Percentiles rank a stretch among this genome's conserved stretches.
phyloP scores from a whole-genome alignment of 2,797 vertebrate genomes.

The Aphelocoma californica region DNA sequence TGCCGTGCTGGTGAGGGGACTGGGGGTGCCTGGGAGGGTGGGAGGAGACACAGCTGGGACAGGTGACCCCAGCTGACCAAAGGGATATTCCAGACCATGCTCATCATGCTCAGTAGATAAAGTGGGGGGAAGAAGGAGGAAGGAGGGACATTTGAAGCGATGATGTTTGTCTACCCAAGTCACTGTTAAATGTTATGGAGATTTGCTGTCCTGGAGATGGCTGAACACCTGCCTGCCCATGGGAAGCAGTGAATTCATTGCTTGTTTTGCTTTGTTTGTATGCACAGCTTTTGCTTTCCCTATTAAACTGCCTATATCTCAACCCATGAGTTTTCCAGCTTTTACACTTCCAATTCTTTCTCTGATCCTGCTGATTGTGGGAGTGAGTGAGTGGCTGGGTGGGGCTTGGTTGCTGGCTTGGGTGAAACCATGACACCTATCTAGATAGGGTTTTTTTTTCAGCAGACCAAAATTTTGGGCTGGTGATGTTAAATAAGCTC shows the following conservation, averaged over 20 bases:
- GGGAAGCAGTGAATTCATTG: background rate
- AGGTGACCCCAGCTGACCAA: background rate
- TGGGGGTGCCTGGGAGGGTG: background rate
- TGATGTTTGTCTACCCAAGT: background rate
- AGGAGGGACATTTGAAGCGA: accelerated
- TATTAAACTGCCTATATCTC: background rate
- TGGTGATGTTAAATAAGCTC: background rate
- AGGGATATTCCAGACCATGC: background rate
- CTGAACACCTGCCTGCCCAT: background rate
- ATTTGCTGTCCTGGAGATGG: background rate
- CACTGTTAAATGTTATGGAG: background rate
- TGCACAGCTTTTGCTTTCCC: background rate
- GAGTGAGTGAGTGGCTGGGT: background rate
- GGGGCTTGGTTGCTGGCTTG: background rate
- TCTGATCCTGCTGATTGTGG: background rate
- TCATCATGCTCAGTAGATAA: background rate
- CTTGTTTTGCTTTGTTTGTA: background rate
- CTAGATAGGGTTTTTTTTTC: background rate
- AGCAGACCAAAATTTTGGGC: background rate
- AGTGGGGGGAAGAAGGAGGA: background rate
- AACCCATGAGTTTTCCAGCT: background rate
- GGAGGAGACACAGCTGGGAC: background rate
- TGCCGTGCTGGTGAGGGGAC: background rate
- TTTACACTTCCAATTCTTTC: background rate
- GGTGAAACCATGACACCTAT: background rate